phyloP scores from a whole-genome alignment of 2,113 vertebrate species.

The Conger conger region DNA sequence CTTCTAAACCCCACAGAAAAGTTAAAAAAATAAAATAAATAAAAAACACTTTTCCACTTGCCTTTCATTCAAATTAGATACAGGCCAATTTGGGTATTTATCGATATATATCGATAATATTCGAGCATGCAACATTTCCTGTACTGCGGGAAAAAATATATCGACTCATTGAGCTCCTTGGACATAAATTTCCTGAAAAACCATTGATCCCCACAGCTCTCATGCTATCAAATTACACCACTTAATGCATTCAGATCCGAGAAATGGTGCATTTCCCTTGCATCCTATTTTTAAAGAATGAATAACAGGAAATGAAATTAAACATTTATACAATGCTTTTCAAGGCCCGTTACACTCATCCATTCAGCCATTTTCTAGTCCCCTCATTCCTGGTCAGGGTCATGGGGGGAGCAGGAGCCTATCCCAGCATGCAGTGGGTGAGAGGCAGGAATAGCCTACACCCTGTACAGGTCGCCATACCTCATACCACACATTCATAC shows the following conservation, averaged over 20 bases:
- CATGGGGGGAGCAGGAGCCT: too few species aligned
- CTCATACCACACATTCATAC: too few species aligned
- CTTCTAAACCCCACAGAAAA: not conserved
- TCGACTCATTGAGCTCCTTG: constrained; percentile 30
- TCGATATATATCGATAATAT: too few species aligned
- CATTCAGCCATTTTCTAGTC: too few species aligned
- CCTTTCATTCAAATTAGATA: not conserved
- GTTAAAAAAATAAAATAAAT: too few species aligned
- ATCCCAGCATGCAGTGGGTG: too few species aligned
- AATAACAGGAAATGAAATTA: not conserved
- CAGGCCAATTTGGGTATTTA: too few species aligned
- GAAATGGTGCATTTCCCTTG: not conserved
- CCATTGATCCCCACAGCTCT: not conserved
- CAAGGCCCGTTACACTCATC: not conserved
- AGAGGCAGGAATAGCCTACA: too few species aligned
- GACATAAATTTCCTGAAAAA: constrained; percentile 10
- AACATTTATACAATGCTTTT: not conserved
- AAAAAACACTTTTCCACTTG: not conserved
- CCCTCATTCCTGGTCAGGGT: too few species aligned
- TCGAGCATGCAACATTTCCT: not conserved
- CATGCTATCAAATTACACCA: not conserved
- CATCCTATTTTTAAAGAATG: not conserved
- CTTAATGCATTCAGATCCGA: constrained; percentile 8
- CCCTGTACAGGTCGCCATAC: too few species aligned
- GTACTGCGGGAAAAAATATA: not conserved